Percentiles rank a stretch among this genome's conserved stretches.
phyloP scores from a whole-genome alignment of 2,888 invertebrate genomes.

The Ectemnius continuus region DNA sequence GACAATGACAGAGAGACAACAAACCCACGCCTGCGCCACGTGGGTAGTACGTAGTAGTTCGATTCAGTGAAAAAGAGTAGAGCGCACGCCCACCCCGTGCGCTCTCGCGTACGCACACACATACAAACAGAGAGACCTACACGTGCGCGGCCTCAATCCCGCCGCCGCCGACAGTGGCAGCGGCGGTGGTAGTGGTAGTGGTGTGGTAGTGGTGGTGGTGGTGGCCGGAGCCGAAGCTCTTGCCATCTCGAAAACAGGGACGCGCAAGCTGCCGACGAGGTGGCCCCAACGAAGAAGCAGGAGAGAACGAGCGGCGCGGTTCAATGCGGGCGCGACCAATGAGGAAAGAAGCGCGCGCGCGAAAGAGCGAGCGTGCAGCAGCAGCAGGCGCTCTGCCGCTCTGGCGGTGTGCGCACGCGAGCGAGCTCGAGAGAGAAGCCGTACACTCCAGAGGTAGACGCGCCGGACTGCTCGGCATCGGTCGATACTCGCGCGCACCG shows the following conservation, averaged over 20 bases:
- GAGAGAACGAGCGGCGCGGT: not conserved
- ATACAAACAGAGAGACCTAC: not conserved
- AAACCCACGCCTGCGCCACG: conserved; percentile 71
- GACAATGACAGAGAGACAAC: conserved; percentile 63
- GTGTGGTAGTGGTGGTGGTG: no score
- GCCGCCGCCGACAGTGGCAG: no score
- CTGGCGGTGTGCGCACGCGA: conserved; percentile 37
- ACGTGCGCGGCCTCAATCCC: not conserved
- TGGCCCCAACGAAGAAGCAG: not conserved
- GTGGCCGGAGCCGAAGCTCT: no score
- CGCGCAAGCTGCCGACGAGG: not conserved
- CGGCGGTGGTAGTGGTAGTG: no score
- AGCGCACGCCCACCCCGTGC: not conserved
- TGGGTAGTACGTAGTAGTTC: conserved; percentile 53
- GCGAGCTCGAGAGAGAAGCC: conserved; percentile 8
- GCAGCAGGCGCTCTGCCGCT: conserved; percentile 8
- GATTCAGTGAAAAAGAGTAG: conserved; percentile 29
- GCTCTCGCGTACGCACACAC: no score
- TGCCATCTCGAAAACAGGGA: conserved; percentile 3
- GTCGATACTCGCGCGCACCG: conserved; percentile 3
- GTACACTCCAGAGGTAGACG: conserved; percentile 19
- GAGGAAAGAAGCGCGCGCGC: conserved; percentile 17
- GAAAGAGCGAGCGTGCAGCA: not conserved
- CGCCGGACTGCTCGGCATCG: not conserved
- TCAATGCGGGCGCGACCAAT: conserved; percentile 12